Evolutionary conservation across 1,140 invertebrate species (phyloP).

Genomic region (Heliothis virescens): DNA sequence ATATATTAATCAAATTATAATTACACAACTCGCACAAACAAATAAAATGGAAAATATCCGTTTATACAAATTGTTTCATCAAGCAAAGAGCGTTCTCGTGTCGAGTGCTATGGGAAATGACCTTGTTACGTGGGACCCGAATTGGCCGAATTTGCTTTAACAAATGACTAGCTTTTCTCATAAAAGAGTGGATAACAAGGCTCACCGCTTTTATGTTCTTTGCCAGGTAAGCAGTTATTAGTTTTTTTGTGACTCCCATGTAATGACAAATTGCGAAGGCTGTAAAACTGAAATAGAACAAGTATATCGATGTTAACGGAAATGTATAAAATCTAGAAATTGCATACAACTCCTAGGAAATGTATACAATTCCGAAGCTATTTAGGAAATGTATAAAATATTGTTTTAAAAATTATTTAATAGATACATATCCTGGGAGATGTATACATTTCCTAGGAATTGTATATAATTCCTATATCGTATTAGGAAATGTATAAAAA

Average conservation of each 20-base stretch:
- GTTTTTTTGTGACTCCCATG: too few species aligned
- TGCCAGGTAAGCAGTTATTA: not conserved
- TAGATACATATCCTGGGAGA: too few species aligned
- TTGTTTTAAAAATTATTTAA: too few species aligned
- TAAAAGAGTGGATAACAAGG: conserved; percentile 30
- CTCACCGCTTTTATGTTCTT: not conserved
- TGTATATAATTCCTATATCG: too few species aligned
- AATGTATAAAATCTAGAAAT: too few species aligned
- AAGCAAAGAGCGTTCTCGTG: conserved; percentile 62
- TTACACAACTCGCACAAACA: conserved; percentile 24
- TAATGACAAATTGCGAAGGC: not conserved
- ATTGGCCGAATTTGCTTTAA: conserved; percentile 29
- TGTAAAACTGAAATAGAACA: not conserved
- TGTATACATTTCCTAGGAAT: too few species aligned
- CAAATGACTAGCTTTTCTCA: conserved; percentile 8
- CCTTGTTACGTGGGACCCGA: conserved; percentile 36
- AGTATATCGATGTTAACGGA: too few species aligned
- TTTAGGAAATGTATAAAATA: too few species aligned
- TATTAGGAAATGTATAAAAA: too few species aligned
- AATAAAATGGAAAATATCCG: conserved; percentile 31
- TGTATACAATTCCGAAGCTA: too few species aligned
- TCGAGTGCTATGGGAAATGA: conserved; percentile 49
- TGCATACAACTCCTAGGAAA: too few species aligned
- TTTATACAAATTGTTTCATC: conserved; percentile 61
- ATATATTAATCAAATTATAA: conserved; percentile 43